Percentiles rank a stretch among this genome's conserved stretches.
These are phyloP conservation scores for Drosophila demipolita DNA, from an alignment of 2,888 invertebrate species.

Conservation along the genomic window DNA sequence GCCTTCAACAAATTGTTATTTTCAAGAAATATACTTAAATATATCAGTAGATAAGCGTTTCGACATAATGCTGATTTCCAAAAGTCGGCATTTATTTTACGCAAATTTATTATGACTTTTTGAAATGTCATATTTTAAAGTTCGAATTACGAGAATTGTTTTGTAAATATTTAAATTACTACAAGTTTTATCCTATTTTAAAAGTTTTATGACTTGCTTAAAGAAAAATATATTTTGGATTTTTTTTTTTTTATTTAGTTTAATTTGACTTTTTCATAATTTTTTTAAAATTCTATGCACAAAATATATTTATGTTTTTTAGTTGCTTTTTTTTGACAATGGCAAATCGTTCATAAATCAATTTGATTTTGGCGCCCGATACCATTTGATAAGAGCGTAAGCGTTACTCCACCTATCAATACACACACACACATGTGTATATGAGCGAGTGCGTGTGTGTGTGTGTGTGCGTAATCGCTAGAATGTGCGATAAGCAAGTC, in stretches of 20 bases:
- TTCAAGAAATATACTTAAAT: neutral
- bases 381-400: slow-evolving; percentile 56
- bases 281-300: neutral
- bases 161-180: neutral
- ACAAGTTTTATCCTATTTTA: neutral
- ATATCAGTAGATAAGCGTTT: neutral
- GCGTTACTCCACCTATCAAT: slow-evolving; percentile 37
- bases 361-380: slow-evolving; percentile 71
- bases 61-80: neutral
- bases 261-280: too few relatives aligned
- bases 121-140: neutral
- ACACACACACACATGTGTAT: neutral
- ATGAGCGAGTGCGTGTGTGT: neutral
- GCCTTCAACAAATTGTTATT: slow-evolving; percentile 7
- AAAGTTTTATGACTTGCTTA: neutral
- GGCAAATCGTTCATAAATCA: slow-evolving; percentile 78
- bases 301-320: neutral
- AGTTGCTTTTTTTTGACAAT: slow-evolving; percentile 50
- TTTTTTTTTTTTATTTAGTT: neutral
- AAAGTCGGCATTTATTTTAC: neutral
- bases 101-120: neutral
- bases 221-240: neutral
- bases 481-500: slow-evolving; percentile 53
- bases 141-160: neutral
- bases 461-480: slow-evolving; percentile 40